Percentiles rank a stretch among this genome's conserved stretches.
Conservation (phyloP, 2,797 vertebrate genomes). For the Enteromius unitaeniatus region DNA sequence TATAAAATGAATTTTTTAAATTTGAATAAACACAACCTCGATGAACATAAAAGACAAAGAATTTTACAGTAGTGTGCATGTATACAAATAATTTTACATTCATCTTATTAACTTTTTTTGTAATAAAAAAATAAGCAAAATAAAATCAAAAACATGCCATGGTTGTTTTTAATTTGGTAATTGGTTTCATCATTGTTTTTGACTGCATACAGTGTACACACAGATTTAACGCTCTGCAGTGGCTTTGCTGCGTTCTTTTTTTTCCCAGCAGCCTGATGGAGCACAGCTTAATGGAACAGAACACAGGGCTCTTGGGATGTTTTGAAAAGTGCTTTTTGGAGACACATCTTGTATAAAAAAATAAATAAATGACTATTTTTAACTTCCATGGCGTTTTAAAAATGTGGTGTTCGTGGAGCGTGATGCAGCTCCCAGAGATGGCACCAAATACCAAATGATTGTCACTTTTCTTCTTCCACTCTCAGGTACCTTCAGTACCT, state of each 20-base stretch:
- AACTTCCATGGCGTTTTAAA: background rate
- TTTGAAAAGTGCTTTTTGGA: slow-evolving; percentile 17
- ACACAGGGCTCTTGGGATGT: slow-evolving; percentile 8
- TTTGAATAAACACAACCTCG: background rate
- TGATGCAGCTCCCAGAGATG: background rate
- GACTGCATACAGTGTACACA: background rate
- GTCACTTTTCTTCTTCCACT: background rate
- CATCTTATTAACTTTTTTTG: background rate
- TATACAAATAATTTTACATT: background rate
- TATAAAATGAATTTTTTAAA: no score
- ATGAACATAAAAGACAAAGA: background rate
- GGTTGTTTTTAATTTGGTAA: background rate
- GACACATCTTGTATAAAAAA: background rate
- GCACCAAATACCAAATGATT: background rate
- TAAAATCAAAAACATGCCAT: background rate
- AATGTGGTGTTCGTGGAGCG: background rate
- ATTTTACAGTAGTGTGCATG: no score
- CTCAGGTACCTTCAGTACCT: background rate
- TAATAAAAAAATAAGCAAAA: background rate
- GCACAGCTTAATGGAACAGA: slow-evolving; percentile 8
- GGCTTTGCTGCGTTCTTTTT: background rate
- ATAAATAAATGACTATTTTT: background rate
- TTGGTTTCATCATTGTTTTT: background rate
- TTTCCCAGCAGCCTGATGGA: background rate
- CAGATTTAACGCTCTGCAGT: background rate